Base-by-base conservation (phyloP, 2,888 invertebrate genomes). In the Schizaphis graminum region DNA sequence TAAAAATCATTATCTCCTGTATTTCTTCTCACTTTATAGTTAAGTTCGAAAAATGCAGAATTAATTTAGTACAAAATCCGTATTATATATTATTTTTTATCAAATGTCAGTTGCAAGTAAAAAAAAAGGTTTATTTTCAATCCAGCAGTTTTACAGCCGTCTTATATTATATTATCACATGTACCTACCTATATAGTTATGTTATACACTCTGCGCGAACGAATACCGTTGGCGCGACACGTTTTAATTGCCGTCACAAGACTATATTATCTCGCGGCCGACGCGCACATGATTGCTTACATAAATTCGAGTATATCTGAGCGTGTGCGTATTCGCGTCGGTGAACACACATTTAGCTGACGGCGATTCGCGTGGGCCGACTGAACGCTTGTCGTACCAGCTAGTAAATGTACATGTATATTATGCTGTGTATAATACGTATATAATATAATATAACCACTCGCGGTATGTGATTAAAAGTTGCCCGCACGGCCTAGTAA, bases 211-310 rank as follows among this genome's bases (percentile, higher is more conserved):
- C 11, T 11, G 13, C 26, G 28, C 11, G 44, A 26, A 10, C 49
- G 49, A n/a, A 88, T 53, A n/a, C 53, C 49, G 41, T 26, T 35
- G 53, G 16, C 77, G 91, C 77, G 91, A 84, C 53, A 28, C 53
- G 84, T 91, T 91, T 84, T 91, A 91, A 91, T 91, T 91, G 91
- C 61, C 47, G 13, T 8, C 77, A 7, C n/a, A 49, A 77, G 90
- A 91, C 90, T 49, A 47, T 89, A 44, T 61, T 85, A 49, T 87
- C 28, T 49, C 49, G n/a, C 53, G 53, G 53, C 87, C 28, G 35
- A 26, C 13, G 89, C n/a, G 16, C 53, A 53, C 53, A 35, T 35
- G n/a, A 35, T 35, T 35, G 53, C 44, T 47, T 35, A 77, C 35
- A 77, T 35, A 41, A 35, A 88, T 44, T 28, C 44, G n/a, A 61